These are phyloP conservation scores for Drosophila anomelani DNA, from an alignment of 2,888 invertebrate species.

Conservation along the genomic window DNA sequence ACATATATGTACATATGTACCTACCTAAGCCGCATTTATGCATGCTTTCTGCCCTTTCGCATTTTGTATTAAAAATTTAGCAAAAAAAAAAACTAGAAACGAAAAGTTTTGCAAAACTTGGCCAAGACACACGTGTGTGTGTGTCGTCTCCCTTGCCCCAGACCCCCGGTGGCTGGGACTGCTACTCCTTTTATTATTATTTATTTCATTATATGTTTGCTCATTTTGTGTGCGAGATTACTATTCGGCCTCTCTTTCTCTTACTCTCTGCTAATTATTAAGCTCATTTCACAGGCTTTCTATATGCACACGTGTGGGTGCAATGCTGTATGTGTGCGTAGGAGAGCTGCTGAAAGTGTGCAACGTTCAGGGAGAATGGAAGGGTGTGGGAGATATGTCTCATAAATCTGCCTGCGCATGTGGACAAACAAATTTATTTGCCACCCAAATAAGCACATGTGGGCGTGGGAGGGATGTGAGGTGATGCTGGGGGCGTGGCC, in stretches of 20 bases:
- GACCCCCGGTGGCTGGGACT: slow-evolving; percentile 5
- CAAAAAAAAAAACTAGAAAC: slow-evolving; percentile 37
- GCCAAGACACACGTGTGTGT: slow-evolving; percentile 25
- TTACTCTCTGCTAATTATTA: slow-evolving; percentile 59
- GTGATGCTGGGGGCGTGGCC: slow-evolving; percentile 19
- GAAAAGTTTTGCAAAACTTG: slow-evolving; percentile 50
- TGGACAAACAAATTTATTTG: slow-evolving; percentile 45
- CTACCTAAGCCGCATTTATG: slow-evolving; percentile 20
- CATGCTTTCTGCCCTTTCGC: slow-evolving; percentile 47
- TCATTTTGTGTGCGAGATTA: slow-evolving; percentile 32
- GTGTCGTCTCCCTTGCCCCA: slow-evolving; percentile 6
- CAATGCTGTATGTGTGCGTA: background rate
- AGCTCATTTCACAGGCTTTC: slow-evolving; percentile 62
- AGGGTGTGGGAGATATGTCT: slow-evolving; percentile 1
- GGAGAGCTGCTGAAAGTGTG: slow-evolving; percentile 1
- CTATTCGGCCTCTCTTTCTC: background rate
- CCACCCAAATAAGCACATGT: slow-evolving; percentile 11
- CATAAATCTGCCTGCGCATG: slow-evolving; percentile 48
- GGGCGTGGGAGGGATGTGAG: slow-evolving; percentile 2
- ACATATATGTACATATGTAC: background rate
- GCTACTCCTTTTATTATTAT: slow-evolving; percentile 33
- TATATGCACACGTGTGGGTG: slow-evolving; percentile 36
- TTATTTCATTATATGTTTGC: slow-evolving; percentile 38
- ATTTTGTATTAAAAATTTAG: slow-evolving; percentile 61
- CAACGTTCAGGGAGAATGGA: background rate